Percentiles rank a stretch among this genome's conserved stretches.
These are phyloP conservation scores for Prosopocoilus inquinatus DNA, from an alignment of 2,888 invertebrate species.

Conservation along the genomic window DNA sequence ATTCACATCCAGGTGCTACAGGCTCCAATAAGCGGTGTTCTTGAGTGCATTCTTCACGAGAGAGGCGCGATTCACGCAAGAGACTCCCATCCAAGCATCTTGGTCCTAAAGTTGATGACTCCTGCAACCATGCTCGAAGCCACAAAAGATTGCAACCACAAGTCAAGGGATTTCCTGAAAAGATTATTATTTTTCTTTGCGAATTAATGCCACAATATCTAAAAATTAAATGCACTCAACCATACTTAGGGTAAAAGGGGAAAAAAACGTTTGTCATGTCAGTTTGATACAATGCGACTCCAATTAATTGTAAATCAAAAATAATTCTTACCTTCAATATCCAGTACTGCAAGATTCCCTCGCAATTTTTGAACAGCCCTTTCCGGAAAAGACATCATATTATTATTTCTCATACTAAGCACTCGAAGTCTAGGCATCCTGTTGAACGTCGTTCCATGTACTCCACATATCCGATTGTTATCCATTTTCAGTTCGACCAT, in stretches of 20 bases:
- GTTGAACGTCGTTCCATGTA: constrained; percentile 78
- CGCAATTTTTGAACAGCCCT: constrained; percentile 70
- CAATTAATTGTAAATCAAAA: no score
- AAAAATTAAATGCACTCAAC: no score
- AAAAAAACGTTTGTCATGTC: no score
- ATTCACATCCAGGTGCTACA: constrained; percentile 67
- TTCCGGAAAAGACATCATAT: constrained; percentile 71
- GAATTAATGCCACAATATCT: no score
- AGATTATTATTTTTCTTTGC: no score
- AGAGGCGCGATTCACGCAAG: constrained; percentile 70
- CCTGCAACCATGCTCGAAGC: constrained; percentile 80
- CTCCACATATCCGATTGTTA: constrained; percentile 77
- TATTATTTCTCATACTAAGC: constrained; percentile 74
- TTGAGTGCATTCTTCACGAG: constrained; percentile 64
- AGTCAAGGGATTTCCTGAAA: constrained; percentile 75
- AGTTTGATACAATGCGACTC: no score
- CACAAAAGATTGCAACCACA: constrained; percentile 82
- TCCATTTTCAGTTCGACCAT: constrained; percentile 83
- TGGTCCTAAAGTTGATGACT: constrained; percentile 72
- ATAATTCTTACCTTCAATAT: constrained; percentile 70
- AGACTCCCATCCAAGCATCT: constrained; percentile 76
- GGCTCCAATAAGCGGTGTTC: constrained; percentile 54
- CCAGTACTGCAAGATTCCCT: constrained; percentile 78
- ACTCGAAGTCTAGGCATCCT: constrained; percentile 82
- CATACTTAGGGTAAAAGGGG: no score